These are phyloP conservation scores for Prochilodus magdalenae DNA, from an alignment of 2,113 vertebrate species.

Conservation along the genomic window DNA sequence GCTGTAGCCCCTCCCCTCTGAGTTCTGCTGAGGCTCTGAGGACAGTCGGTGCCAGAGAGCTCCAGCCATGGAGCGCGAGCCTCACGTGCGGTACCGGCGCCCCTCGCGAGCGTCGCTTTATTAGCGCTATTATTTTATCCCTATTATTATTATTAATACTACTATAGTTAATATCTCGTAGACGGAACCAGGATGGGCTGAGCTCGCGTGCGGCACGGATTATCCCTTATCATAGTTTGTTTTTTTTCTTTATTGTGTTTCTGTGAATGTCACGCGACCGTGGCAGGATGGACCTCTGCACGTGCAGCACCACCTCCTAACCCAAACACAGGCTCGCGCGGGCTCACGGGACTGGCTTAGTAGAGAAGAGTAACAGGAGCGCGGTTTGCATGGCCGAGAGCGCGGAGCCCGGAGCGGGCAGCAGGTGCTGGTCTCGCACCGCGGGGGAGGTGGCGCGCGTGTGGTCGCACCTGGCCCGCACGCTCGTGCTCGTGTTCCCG, in stretches of 20 bases:
- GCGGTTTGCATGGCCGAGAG: neutral
- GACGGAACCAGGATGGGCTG: neutral
- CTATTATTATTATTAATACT: neutral
- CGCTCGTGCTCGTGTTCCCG: constrained; percentile 90
- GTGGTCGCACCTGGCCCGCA: constrained; percentile 86
- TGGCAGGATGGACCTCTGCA: neutral
- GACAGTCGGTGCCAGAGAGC: neutral
- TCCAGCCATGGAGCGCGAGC: neutral
- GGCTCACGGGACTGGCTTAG: no score
- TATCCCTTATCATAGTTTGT: neutral
- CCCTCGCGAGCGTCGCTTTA: neutral
- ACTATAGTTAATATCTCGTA: neutral
- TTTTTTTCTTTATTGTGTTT: no score
- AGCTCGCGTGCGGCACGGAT: neutral
- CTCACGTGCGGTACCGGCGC: neutral
- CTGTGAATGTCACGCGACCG: neutral
- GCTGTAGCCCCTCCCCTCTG: neutral
- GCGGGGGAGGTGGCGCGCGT: constrained; percentile 82
- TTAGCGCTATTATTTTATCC: no score
- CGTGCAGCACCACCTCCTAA: neutral
- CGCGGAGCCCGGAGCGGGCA: neutral
- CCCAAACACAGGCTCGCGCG: no score
- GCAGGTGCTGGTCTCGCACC: constrained; percentile 59
- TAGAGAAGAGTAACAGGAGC: no score
- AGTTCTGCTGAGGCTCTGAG: neutral